These are phyloP conservation scores for Sympetrum striolatum DNA, from an alignment of 2,888 invertebrate genomes.

Conservation along the genomic window DNA sequence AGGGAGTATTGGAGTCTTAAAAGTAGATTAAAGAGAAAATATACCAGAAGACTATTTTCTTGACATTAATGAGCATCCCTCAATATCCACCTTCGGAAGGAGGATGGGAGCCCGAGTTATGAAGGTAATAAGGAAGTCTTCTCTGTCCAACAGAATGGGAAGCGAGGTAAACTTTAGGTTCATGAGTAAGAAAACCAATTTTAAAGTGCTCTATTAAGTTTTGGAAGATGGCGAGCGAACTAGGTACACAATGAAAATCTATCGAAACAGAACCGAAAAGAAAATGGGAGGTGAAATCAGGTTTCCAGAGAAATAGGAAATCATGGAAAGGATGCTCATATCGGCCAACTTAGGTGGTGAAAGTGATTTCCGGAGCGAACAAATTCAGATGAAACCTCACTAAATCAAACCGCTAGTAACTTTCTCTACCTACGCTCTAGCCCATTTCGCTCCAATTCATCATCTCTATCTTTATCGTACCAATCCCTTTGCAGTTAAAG, in stretches of 20 bases:
- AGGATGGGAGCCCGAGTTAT: neutral
- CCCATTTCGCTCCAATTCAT: neutral
- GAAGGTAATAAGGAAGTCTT: neutral
- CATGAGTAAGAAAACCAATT: neutral
- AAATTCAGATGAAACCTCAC: conserved; percentile 21
- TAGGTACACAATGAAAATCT: too few species aligned
- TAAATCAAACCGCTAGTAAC: conserved; percentile 4
- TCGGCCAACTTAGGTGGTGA: too few species aligned
- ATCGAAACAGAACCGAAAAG: too few species aligned
- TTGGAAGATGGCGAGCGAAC: too few species aligned
- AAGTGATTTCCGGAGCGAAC: neutral
- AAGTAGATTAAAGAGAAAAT: too few species aligned
- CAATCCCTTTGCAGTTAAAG: conserved; percentile 4
- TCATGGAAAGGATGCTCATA: neutral
- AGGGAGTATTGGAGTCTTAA: too few species aligned
- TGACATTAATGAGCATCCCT: too few species aligned
- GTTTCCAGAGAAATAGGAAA: neutral
- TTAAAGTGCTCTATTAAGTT: too few species aligned
- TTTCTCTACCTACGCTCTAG: neutral
- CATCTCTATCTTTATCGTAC: neutral
- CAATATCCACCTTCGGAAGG: too few species aligned
- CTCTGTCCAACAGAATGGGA: neutral
- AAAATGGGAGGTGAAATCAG: neutral
- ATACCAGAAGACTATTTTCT: too few species aligned
- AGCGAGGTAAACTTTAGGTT: neutral